Evolutionary conservation across 23 tunicate genomes (phyloP).

Genomic region (Clavelina lepadiformis): DNA sequence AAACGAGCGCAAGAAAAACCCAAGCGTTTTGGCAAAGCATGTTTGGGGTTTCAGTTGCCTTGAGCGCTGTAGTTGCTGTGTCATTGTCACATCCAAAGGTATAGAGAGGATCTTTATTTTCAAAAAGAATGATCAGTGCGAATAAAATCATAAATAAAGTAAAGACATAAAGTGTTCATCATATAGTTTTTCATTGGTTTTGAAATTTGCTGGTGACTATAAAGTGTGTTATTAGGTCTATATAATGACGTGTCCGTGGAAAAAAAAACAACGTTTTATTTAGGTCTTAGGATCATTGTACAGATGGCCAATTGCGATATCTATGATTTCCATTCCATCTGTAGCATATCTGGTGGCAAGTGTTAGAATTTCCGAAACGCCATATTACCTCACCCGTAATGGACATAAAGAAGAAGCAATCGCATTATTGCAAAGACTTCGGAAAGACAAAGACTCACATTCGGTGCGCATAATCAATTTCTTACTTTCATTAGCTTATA

Average conservation of each 20-base stretch:
- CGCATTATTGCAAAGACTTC: conserved; percentile 5
- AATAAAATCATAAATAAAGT: too few species aligned
- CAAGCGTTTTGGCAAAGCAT: conserved; percentile 23
- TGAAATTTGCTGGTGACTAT: too few species aligned
- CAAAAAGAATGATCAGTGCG: too few species aligned
- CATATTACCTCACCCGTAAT: background rate
- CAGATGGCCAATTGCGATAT: conserved; percentile 29
- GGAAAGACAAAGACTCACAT: conserved; percentile 8
- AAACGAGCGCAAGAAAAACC: conserved; percentile 9
- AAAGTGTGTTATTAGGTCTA: too few species aligned
- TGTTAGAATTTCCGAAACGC: conserved; percentile 24
- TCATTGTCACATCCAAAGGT: conserved; percentile 31
- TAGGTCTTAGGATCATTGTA: conserved; percentile 27
- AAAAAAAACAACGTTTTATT: background rate
- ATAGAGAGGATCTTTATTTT: too few species aligned
- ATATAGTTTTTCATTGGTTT: too few species aligned
- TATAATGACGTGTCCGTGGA: too few species aligned
- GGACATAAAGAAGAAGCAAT: conserved; percentile 6
- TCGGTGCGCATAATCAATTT: too few species aligned
- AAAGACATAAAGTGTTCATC: too few species aligned
- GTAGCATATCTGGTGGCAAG: background rate
- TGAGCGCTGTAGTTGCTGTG: conserved; percentile 11
- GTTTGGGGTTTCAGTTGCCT: background rate
- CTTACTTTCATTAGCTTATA: too few species aligned
- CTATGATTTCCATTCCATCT: conserved; percentile 12